Evolutionary conservation across 2,797 vertebrate species (phyloP).

Genomic region (Coregonus suidteri): DNA sequence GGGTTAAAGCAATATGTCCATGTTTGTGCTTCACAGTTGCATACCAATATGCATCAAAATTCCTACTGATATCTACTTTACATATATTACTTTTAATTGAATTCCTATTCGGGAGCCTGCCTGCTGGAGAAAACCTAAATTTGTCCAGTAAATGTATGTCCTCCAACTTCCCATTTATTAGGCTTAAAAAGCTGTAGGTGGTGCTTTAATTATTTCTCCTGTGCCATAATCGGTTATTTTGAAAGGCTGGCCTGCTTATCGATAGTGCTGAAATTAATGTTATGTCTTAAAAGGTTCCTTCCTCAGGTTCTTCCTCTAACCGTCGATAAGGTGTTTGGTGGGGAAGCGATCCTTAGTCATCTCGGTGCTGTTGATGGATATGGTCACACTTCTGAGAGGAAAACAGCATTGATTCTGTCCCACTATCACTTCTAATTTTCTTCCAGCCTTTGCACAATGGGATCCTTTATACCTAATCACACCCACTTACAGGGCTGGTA

Average conservation of each 20-base stretch:
- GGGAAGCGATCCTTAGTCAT: constrained; percentile 72
- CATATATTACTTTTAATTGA: constrained; percentile 39
- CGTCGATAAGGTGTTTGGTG: constrained; percentile 75
- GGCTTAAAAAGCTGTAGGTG: constrained; percentile 47
- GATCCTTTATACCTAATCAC: constrained; percentile 80
- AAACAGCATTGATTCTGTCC: constrained; percentile 86
- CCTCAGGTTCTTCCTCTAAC: constrained; percentile 75
- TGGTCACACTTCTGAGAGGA: constrained; percentile 80
- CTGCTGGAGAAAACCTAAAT: constrained; percentile 31
- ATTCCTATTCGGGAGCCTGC: constrained; percentile 28
- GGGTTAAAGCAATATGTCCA: constrained; percentile 7
- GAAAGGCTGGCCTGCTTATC: constrained; percentile 65
- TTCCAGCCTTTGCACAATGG: constrained; percentile 75
- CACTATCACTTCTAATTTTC: constrained; percentile 81
- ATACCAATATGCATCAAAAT: constrained; percentile 24
- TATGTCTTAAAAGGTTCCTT: constrained; percentile 75
- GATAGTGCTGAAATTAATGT: constrained; percentile 72
- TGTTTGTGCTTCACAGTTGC: constrained; percentile 19
- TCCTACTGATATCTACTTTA: constrained; percentile 30
- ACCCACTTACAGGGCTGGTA: constrained; percentile 76
- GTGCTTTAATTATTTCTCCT: constrained; percentile 63
- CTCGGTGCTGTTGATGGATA: constrained; percentile 81
- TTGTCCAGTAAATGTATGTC: constrained; percentile 38
- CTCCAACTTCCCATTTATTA: constrained; percentile 34
- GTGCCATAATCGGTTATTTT: constrained; percentile 69